These are phyloP conservation scores for Heterocephalus glaber DNA, from an alignment of 2,113 vertebrate genomes.

Conservation along the genomic window DNA sequence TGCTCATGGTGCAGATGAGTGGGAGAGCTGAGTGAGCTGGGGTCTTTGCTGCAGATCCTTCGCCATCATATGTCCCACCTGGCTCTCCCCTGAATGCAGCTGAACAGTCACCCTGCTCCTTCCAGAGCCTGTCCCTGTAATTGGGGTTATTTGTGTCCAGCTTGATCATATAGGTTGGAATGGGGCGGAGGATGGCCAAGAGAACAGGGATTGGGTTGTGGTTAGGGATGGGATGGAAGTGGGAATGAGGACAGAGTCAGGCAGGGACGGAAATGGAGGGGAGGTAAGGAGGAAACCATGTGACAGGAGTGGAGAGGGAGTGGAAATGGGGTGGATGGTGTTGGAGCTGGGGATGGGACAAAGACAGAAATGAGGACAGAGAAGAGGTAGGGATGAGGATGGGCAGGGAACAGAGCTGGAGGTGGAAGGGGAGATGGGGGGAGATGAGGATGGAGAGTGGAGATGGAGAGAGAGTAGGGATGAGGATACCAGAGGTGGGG, in stretches of 20 bases:
- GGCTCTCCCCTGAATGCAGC: neutral
- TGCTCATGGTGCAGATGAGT: neutral
- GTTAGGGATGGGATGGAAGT: neutral
- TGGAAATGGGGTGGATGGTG: neutral
- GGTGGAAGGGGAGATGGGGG: too few species aligned
- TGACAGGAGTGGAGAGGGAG: neutral
- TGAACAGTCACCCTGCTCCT: neutral
- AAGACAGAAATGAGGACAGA: neutral
- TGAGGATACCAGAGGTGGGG: neutral
- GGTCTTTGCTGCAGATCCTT: neutral
- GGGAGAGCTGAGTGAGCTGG: neutral
- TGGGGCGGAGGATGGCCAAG: accelerated
- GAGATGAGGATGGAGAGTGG: neutral
- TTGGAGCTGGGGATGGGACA: neutral
- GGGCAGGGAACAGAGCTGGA: neutral
- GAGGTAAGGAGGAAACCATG: neutral
- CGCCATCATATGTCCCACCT: accelerated
- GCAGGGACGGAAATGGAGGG: neutral
- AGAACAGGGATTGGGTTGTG: neutral
- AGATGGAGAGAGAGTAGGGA: too few species aligned
- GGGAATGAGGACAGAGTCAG: neutral
- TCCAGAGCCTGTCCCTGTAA: neutral
- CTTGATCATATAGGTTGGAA: neutral
- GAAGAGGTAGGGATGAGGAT: neutral
- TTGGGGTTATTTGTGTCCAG: neutral